phyloP scores from a whole-genome alignment of 23 tunicate species.

The Phallusia fumigata region DNA sequence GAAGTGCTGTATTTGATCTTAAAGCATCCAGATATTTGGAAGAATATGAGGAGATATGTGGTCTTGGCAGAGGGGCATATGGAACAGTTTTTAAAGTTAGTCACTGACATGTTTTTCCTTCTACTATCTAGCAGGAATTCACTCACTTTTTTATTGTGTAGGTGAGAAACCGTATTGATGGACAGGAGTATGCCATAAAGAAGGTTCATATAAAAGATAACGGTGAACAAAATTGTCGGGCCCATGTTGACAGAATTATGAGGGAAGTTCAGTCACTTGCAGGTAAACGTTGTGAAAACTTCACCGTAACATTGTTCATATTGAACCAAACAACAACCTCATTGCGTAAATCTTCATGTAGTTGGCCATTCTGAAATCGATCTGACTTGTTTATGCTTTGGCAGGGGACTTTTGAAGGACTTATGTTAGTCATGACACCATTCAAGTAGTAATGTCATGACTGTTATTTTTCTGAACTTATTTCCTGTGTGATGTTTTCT shows the following conservation, averaged over 20 bases:
- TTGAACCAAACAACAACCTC: too few species aligned
- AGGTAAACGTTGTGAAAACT: neutral
- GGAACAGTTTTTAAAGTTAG: constrained; percentile 47
- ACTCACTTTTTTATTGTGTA: neutral
- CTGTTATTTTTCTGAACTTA: too few species aligned
- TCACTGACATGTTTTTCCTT: neutral
- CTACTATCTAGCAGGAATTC: neutral
- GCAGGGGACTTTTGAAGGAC: too few species aligned
- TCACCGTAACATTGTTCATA: too few species aligned
- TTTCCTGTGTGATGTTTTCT: too few species aligned
- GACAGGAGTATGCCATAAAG: constrained; percentile 74
- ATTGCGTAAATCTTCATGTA: too few species aligned
- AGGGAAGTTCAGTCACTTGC: constrained; percentile 74
- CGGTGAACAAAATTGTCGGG: neutral
- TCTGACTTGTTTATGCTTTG: too few species aligned
- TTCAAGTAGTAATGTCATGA: too few species aligned
- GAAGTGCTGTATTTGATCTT: constrained; percentile 33
- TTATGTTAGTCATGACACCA: too few species aligned
- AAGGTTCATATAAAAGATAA: constrained; percentile 39
- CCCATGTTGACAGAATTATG: constrained; percentile 32
- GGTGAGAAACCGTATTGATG: constrained; percentile 64
- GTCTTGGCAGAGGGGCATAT: constrained; percentile 57
- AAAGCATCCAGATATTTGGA: constrained; percentile 42
- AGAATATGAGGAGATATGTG: constrained; percentile 53
- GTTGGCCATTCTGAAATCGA: too few species aligned